Evolutionary conservation across 2,113 vertebrate genomes (phyloP).

Genomic region (Coptodon bakossiorum): DNA sequence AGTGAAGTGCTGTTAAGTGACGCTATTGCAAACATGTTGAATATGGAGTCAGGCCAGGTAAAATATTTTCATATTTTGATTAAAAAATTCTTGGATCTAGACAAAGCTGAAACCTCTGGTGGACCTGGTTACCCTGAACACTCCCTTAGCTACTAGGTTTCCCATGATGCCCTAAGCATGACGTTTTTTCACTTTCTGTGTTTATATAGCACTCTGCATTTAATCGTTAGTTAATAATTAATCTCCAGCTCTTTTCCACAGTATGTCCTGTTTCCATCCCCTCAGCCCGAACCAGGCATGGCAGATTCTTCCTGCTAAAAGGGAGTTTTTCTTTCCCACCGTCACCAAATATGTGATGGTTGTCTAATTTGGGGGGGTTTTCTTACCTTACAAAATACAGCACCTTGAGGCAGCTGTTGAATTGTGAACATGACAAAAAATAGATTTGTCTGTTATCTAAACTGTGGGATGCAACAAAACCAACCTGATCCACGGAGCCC

Average conservation of each 20-base stretch:
- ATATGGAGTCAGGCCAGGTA: background rate
- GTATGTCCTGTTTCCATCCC: background rate
- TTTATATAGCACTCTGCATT: background rate
- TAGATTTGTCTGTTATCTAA: background rate
- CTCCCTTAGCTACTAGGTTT: background rate
- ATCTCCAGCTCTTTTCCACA: background rate
- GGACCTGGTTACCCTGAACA: background rate
- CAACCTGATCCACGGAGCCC: background rate
- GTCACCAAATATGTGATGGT: background rate
- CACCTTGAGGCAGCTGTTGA: background rate
- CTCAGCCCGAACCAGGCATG: accelerated
- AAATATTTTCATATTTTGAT: background rate
- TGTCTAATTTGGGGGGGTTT: accelerated
- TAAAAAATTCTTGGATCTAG: background rate
- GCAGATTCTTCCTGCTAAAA: background rate
- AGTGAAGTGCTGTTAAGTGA: background rate
- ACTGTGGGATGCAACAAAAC: background rate
- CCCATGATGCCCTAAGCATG: background rate
- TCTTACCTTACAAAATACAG: background rate
- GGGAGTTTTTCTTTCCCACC: accelerated
- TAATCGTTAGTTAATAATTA: background rate
- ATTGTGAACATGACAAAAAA: background rate
- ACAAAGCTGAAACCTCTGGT: background rate
- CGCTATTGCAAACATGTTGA: background rate
- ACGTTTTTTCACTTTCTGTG: background rate